phyloP scores from a whole-genome alignment of 1,140 invertebrate species.

The Phymorhynchus buccinoides region DNA sequence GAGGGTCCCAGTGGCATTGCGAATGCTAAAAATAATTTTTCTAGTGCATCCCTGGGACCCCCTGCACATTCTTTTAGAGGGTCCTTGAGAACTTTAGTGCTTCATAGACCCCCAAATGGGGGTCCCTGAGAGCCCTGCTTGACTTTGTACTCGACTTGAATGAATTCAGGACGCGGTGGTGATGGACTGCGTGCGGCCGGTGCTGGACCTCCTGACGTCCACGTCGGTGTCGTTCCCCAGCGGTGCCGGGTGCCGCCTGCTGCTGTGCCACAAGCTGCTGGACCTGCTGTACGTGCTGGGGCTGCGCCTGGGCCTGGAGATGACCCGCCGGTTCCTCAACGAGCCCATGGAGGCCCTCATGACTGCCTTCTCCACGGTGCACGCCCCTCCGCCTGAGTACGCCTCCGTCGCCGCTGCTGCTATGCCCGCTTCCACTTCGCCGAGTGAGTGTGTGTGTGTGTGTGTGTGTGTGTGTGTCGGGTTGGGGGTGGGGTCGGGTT shows the following conservation, averaged over 20 bases:
- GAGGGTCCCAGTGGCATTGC: too few relatives aligned
- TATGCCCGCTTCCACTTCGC: neutral
- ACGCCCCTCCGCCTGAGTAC: slow-evolving; percentile 39
- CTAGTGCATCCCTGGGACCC: too few relatives aligned
- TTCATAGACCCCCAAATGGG: too few relatives aligned
- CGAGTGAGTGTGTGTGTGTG: neutral
- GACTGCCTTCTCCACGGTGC: slow-evolving; percentile 88
- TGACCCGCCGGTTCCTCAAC: slow-evolving; percentile 86
- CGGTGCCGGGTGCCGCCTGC: slow-evolving; percentile 81
- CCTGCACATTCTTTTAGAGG: too few relatives aligned
- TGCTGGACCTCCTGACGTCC: slow-evolving; percentile 76
- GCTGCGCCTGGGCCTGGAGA: slow-evolving; percentile 86
- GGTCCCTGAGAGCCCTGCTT: too few relatives aligned
- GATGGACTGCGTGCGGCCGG: slow-evolving; percentile 85
- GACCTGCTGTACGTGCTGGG: slow-evolving; percentile 86
- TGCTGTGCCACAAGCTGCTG: slow-evolving; percentile 85
- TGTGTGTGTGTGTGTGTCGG: neutral
- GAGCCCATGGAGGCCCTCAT: slow-evolving; percentile 85
- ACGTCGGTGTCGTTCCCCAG: slow-evolving; percentile 85
- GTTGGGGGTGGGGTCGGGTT: too few relatives aligned
- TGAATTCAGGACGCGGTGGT: slow-evolving; percentile 67
- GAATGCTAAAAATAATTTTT: too few relatives aligned
- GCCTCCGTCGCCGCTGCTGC: neutral
- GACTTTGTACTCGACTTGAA: too few relatives aligned
- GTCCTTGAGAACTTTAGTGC: too few relatives aligned